Base-by-base conservation (phyloP, 2,797 vertebrate genomes). In the Etheostoma perlongum region DNA sequence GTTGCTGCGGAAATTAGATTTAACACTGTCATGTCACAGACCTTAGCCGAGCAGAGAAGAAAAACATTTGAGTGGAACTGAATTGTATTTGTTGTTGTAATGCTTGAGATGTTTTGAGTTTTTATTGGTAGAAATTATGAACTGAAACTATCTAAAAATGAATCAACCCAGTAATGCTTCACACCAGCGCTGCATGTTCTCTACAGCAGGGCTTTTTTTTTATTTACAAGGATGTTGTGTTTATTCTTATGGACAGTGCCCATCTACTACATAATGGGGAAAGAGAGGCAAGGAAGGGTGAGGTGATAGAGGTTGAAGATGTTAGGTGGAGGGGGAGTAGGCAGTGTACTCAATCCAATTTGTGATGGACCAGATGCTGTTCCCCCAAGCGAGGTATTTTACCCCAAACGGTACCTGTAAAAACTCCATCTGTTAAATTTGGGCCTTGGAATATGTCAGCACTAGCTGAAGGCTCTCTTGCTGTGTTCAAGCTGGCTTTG, bases 401-500 rank as follows among this genome's bases (percentile, higher is more conserved):
- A 94, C 83, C 89, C 91, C 92, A 94, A 94, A 93, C 88, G 72
- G 82, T 93, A 92, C 91, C 91, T 91, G 92, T 94, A 91, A 94
- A 95, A 94, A 90, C 80, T 91, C 93, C 93, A 94, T 95, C 93
- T 96, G 94, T 93, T 80, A 90, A 93, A 90, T 93, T 91, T 80
- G 84, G 86, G 90, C 84, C 76, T 80, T 82, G 82, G 89, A 94
- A 92, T 91, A 91, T 90, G 91, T 91, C 91, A 88, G 83, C 81
- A 72, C 69, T 94, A 87, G 92, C 93, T 93, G 91, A 94, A 91
- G 92, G 93, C 93, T 91, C 74, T 94, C 88, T 85, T 54, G 83
- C 83, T 85, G 84, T 76, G 88, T 84, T 83, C 52, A 85, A 78
- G 88, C 84, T 85, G 81, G 82, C 87, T 90, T 82, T 59, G 79